Evolutionary conservation across 2,888 invertebrate species (phyloP).

Genomic region (Drosophila mulleri): DNA sequence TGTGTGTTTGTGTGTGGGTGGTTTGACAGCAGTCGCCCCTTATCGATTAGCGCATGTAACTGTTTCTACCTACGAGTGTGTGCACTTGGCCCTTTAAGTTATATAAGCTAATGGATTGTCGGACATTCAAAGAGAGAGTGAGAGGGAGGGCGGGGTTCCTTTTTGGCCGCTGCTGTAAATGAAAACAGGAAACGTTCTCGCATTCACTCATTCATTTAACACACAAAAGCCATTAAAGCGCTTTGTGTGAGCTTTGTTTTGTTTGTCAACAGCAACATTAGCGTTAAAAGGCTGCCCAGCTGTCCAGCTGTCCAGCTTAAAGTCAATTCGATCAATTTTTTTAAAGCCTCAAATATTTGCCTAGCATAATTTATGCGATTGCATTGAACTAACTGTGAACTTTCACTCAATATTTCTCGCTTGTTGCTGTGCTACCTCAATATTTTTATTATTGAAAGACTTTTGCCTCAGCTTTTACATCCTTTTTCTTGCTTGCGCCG

Average conservation of each 20-base stretch:
- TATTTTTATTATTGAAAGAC: constrained; percentile 72
- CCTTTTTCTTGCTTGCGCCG: constrained; percentile 38
- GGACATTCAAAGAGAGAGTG: background rate
- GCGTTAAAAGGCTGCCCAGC: background rate
- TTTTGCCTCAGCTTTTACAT: constrained; percentile 63
- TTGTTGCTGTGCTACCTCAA: constrained; percentile 50
- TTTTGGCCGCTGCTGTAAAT: constrained; percentile 69
- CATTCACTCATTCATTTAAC: constrained; percentile 78
- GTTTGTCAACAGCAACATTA: constrained; percentile 68
- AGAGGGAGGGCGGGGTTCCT: background rate
- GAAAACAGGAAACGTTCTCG: constrained; percentile 76
- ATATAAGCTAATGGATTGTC: constrained; percentile 47
- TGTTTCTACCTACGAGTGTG: constrained; percentile 50
- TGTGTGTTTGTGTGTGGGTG: background rate
- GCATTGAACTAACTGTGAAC: constrained; percentile 37
- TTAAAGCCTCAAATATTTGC: constrained; percentile 2
- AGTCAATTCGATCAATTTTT: constrained; percentile 5
- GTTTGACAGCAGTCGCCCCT: constrained; percentile 7
- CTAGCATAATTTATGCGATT: constrained; percentile 9
- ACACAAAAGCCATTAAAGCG: constrained; percentile 79
- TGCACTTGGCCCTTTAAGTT: constrained; percentile 24
- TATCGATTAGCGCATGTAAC: constrained; percentile 72
- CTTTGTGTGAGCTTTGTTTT: constrained; percentile 76
- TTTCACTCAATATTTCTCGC: constrained; percentile 48
- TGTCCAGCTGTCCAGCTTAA: constrained; percentile 4